phyloP scores from a whole-genome alignment of 1,140 invertebrate genomes.

The Zelostemma sp. region DNA sequence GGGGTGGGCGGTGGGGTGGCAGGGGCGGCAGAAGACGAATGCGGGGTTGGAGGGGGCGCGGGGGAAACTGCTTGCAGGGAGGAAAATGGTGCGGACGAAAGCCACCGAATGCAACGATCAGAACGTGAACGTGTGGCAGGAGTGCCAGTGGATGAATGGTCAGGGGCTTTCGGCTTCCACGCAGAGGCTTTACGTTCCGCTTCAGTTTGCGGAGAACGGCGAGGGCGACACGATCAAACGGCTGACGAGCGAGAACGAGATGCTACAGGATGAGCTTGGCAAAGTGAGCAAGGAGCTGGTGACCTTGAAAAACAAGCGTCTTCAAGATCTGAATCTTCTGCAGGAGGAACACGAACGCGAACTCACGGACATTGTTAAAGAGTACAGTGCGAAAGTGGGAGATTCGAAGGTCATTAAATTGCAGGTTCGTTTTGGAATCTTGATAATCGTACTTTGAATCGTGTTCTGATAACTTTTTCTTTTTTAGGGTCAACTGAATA shows the following conservation, averaged over 20 bases:
- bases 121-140: conserved; percentile 66
- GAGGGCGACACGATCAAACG: conserved; percentile 65
- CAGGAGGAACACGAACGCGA: conserved; percentile 85
- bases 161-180: conserved; percentile 66
- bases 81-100: conserved; percentile 57
- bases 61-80: too few species aligned
- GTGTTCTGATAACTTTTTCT: too few species aligned
- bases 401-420: conserved; percentile 67
- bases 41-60: too few species aligned
- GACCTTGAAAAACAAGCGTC: conserved; percentile 78
- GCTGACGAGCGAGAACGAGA: conserved; percentile 72
- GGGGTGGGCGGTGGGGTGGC: too few species aligned
- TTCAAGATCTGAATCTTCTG: conserved; percentile 82
- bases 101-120: conserved; percentile 58
- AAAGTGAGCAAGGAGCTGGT: conserved; percentile 77
- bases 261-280: conserved; percentile 73
- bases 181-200: conserved; percentile 67
- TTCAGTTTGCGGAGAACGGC: conserved; percentile 67
- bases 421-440: conserved; percentile 49
- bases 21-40: conserved; percentile 52
- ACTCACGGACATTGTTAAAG: conserved; percentile 70
- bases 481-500: conserved; percentile 65
- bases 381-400: conserved; percentile 65
- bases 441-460: conserved; percentile 7
- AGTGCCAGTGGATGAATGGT: conserved; percentile 66